A percentile compares a stretch with the other conserved stretches of the same genome.
phyloP scores from a whole-genome alignment of 2,797 vertebrate species.

The Cyprinodon diabolis region DNA sequence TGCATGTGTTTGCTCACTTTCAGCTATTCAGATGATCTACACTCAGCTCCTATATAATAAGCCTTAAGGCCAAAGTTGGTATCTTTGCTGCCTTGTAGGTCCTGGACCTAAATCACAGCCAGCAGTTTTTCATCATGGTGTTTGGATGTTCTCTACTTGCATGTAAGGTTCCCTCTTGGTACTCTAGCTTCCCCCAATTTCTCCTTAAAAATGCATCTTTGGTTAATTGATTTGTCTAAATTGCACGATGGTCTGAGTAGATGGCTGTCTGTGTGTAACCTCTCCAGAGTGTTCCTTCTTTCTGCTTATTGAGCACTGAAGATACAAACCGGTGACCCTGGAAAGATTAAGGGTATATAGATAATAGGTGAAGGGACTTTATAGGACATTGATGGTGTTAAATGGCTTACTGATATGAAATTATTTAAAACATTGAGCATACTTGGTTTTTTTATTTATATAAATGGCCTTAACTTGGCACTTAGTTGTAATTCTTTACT shows the following conservation, averaged over 20 bases:
- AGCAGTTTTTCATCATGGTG: too few species aligned
- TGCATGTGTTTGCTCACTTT: background rate
- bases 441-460: background rate
- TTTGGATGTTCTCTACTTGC: too few species aligned
- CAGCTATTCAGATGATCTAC: background rate
- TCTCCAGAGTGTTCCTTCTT: background rate
- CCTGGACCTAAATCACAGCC: background rate
- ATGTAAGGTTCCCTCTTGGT: too few species aligned
- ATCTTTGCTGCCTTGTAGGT: background rate
- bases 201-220: too few species aligned
- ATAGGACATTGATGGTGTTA: background rate
- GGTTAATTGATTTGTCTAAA: too few species aligned
- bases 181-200: too few species aligned
- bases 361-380: too few species aligned
- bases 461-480: background rate
- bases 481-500: too few species aligned
- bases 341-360: background rate
- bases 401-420: background rate
- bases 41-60: background rate
- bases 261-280: too few species aligned
- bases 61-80: background rate
- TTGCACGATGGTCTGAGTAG: too few species aligned
- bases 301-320: background rate
- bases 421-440: background rate
- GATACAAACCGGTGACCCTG: background rate